phyloP scores from a whole-genome alignment of 2,113 vertebrate species.

The Thryonomys swinderianus region DNA sequence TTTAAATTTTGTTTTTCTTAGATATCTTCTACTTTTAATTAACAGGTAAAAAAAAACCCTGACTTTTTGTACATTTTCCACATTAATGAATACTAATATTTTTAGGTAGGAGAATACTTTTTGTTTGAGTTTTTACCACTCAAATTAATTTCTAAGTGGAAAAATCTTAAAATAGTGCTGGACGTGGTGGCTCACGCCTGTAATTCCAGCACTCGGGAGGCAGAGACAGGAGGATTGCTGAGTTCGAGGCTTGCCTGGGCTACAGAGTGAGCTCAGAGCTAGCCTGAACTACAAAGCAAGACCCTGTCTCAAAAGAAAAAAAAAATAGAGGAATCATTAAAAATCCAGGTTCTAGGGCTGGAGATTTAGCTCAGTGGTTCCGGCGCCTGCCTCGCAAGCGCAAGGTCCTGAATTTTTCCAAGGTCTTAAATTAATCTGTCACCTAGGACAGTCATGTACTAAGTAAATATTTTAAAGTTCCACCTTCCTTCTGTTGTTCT shows the following conservation, averaged over 20 bases:
- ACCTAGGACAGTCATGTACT: neutral
- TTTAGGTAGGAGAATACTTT: neutral
- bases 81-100: neutral
- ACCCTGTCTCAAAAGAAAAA: no score
- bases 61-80: neutral
- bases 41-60: neutral
- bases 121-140: neutral
- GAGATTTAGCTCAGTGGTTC: no score
- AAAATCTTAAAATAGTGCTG: neutral
- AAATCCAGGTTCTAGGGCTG: no score
- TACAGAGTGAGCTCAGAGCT: no score
- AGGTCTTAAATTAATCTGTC: neutral
- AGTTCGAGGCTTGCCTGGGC: no score
- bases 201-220: no score
- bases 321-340: no score
- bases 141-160: neutral
- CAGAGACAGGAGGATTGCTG: no score
- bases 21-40: neutral
- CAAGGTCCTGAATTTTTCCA: neutral
- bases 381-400: no score
- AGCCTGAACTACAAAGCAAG: no score
- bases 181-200: no score
- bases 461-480: neutral
- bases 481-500: neutral
- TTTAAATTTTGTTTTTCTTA: slow-evolving; percentile 27